Percentiles rank a stretch among this genome's conserved stretches.
These are phyloP conservation scores for Ameiurus melas DNA, from an alignment of 2,113 vertebrate genomes.

Conservation along the genomic window DNA sequence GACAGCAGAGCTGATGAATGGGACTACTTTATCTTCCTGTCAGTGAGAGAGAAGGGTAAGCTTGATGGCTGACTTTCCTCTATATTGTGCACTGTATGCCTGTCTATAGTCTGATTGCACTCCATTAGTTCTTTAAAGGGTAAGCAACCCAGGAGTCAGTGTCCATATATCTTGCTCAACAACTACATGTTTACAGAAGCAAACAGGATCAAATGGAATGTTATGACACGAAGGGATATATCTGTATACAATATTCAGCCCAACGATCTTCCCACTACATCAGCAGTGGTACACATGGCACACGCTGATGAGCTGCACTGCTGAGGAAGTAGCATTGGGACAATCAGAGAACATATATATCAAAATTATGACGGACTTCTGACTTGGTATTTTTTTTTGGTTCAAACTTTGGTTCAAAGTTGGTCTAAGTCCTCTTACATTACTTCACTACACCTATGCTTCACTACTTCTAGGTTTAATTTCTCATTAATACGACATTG, in stretches of 20 bases:
- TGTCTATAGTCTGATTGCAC: slow-evolving; percentile 34
- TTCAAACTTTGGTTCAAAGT: neutral
- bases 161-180: slow-evolving; percentile 44
- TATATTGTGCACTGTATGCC: slow-evolving; percentile 10
- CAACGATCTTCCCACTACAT: neutral
- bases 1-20: slow-evolving; percentile 49
- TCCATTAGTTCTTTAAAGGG: slow-evolving; percentile 51
- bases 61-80: slow-evolving; percentile 24
- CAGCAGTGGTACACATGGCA: neutral
- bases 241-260: slow-evolving; percentile 5
- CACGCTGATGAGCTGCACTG: neutral
- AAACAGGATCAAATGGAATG: slow-evolving; percentile 31
- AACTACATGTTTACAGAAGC: slow-evolving; percentile 25
- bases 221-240: neutral
- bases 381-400: neutral
- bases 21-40: slow-evolving; percentile 48
- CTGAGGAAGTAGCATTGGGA: neutral
- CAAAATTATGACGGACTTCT: neutral
- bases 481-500: neutral
- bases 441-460: neutral
- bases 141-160: slow-evolving; percentile 4
- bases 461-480: neutral
- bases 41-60: slow-evolving; percentile 17
- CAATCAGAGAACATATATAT: neutral
- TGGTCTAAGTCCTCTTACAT: neutral